Percentiles rank a stretch among this genome's conserved stretches.
Conservation (phyloP, 2,888 invertebrate species). For the Mythimna pallens region DNA sequence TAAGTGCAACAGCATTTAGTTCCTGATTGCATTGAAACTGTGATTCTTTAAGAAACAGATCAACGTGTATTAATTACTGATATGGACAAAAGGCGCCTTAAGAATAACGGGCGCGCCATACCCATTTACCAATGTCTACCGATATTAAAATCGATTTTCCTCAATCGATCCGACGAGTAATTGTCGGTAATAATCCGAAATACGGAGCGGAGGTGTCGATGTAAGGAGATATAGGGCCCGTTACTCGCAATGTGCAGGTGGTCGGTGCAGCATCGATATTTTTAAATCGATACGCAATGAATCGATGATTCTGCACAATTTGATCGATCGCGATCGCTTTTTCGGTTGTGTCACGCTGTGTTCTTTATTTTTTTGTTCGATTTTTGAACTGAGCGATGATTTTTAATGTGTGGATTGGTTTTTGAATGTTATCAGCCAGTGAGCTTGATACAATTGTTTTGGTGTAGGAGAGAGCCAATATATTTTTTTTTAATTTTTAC, state of each 20-base stretch:
- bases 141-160: conserved; percentile 72
- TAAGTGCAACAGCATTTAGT: conserved; percentile 49
- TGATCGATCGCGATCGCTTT: conserved; percentile 66
- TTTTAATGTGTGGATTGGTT: conserved; percentile 34
- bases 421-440: conserved; percentile 45
- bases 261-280: conserved; percentile 71
- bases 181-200: conserved; percentile 82
- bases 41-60: conserved; percentile 60
- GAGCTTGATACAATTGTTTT: conserved; percentile 10
- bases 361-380: conserved; percentile 33
- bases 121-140: conserved; percentile 67
- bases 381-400: conserved; percentile 49
- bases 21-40: conserved; percentile 56
- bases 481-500: not conserved
- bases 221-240: conserved; percentile 79
- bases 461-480: not conserved
- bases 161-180: conserved; percentile 81
- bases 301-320: conserved; percentile 71
- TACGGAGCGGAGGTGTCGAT: conserved; percentile 82
- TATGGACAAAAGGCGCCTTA: conserved; percentile 64
- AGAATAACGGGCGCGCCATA: conserved; percentile 64
- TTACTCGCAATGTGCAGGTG: conserved; percentile 85
- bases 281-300: conserved; percentile 76
- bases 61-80: conserved; percentile 63
- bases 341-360: conserved; percentile 62